A percentile compares a stretch with the other conserved stretches of the same genome.
Evolutionary conservation across 2,113 vertebrate species (phyloP).

Genomic region (Platysteira castanea): DNA sequence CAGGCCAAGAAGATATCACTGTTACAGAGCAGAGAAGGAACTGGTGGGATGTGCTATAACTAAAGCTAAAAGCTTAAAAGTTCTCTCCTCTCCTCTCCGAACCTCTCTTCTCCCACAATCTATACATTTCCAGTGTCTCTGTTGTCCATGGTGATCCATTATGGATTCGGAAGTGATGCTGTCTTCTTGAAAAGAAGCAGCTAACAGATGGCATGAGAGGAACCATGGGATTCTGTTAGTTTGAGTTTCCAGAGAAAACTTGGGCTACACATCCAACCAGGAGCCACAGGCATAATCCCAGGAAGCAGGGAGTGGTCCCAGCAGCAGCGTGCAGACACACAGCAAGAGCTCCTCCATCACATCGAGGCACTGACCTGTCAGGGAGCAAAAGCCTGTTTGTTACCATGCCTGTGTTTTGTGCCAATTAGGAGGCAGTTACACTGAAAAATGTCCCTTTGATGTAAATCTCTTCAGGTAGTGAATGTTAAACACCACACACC

Average conservation of each 20-base stretch:
- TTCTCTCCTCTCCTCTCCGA: too few species aligned
- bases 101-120: not conserved
- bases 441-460: slow-evolving; percentile 41
- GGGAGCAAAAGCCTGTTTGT: slow-evolving; percentile 27
- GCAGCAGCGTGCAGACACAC: not conserved
- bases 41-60: not conserved
- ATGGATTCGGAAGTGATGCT: not conserved
- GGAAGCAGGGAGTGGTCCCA: not conserved
- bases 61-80: not conserved
- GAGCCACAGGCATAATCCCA: not conserved
- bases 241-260: slow-evolving; percentile 11
- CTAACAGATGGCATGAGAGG: not conserved
- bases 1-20: not conserved
- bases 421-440: slow-evolving; percentile 45
- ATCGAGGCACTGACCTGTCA: not conserved
- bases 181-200: not conserved
- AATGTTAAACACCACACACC: slow-evolving; percentile 30
- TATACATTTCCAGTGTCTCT: not conserved
- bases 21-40: not conserved
- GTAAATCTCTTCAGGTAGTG: slow-evolving; percentile 47
- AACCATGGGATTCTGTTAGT: not conserved
- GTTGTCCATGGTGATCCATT: not conserved
- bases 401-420: slow-evolving; percentile 24
- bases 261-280: not conserved
- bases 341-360: not conserved